Percentiles rank a stretch among this genome's conserved stretches.
phyloP scores from a whole-genome alignment of 2,888 invertebrate genomes.

The Synanthedon andrenaeformis region DNA sequence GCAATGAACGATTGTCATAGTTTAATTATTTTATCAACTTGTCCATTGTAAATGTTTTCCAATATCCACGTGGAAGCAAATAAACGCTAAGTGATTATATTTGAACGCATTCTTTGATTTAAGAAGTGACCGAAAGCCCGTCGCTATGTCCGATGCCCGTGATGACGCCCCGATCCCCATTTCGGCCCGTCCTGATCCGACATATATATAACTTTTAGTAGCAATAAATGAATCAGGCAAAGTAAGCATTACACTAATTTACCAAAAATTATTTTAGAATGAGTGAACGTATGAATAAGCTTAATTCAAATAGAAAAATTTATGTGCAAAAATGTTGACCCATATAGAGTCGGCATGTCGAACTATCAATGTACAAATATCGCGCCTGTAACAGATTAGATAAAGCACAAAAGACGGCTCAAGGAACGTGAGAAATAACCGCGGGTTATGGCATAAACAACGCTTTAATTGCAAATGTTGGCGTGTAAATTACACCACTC shows the following conservation, averaged over 20 bases:
- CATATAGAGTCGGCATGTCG: slow-evolving; percentile 35
- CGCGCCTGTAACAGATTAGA: slow-evolving; percentile 59
- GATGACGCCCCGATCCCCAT: too few relatives aligned
- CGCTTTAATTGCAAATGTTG: slow-evolving; percentile 25
- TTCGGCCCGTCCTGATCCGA: too few relatives aligned
- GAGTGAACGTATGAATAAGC: neutral
- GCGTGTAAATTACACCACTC: slow-evolving; percentile 19
- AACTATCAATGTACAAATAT: slow-evolving; percentile 64
- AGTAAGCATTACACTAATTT: neutral
- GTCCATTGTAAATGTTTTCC: too few relatives aligned
- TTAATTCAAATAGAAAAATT: neutral
- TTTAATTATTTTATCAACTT: too few relatives aligned
- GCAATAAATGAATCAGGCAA: neutral
- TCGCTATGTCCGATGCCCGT: too few relatives aligned
- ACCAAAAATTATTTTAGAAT: neutral
- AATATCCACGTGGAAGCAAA: too few relatives aligned
- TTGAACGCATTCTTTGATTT: too few relatives aligned
- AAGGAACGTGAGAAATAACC: slow-evolving; percentile 36
- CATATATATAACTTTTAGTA: too few relatives aligned
- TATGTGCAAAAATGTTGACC: neutral
- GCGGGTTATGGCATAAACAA: slow-evolving; percentile 12
- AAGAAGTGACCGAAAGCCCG: too few relatives aligned
- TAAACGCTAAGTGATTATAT: too few relatives aligned
- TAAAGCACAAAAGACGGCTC: slow-evolving; percentile 44
- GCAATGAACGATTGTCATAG: too few relatives aligned